phyloP scores from a whole-genome alignment of 2,888 invertebrate genomes.

The Drosophila paucipuncta region DNA sequence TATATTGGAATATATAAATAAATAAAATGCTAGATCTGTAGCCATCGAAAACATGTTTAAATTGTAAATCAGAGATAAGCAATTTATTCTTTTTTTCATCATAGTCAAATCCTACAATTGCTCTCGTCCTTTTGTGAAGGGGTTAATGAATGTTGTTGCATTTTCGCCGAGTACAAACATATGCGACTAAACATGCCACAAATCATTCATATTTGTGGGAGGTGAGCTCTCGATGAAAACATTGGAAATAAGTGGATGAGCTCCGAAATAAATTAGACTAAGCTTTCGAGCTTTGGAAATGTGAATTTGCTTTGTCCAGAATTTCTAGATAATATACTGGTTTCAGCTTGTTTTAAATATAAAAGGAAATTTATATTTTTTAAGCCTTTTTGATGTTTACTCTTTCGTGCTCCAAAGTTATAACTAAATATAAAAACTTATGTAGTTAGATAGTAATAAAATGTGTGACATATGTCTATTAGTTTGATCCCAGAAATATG shows the following conservation, averaged over 20 bases:
- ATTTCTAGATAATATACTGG: not conserved
- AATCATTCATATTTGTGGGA: not conserved
- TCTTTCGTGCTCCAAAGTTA: not conserved
- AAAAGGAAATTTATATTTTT: not conserved
- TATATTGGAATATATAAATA: not conserved
- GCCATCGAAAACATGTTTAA: not conserved
- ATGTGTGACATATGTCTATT: not conserved
- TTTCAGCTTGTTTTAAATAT: not conserved
- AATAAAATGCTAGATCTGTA: not conserved
- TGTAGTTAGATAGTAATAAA: not conserved
- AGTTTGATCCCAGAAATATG: not conserved
- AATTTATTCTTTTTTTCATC: not conserved
- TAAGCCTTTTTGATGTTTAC: not conserved
- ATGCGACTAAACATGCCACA: not conserved
- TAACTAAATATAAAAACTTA: not conserved
- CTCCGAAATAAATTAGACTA: not conserved
- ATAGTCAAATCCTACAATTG: not conserved
- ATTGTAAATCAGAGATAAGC: not conserved
- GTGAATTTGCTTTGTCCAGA: not conserved
- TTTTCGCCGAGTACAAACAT: not conserved
- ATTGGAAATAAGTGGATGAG: not conserved
- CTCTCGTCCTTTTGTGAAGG: not conserved
- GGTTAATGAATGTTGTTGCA: not conserved
- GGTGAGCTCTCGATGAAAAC: not conserved
- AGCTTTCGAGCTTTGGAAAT: not conserved